Conservation (phyloP, 2,797 vertebrate species). For the Sylvia borin region DNA sequence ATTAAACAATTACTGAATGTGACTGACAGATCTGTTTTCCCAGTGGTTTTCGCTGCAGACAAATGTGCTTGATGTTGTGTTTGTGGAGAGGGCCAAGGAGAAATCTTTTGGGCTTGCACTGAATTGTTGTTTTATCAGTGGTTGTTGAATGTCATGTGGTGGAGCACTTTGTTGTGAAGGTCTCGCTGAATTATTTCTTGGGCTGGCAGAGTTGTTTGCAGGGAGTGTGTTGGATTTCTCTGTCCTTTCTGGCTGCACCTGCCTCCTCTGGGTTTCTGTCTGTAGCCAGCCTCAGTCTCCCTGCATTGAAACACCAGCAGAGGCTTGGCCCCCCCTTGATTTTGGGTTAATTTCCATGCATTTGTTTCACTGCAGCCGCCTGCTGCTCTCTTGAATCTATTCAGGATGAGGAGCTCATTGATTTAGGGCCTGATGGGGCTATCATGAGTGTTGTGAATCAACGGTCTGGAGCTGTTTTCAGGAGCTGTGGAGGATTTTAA, state of each 20-base stretch:
- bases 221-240: not conserved
- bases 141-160: not conserved
- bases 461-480: not conserved
- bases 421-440: not conserved
- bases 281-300: not conserved
- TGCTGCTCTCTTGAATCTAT: not conserved
- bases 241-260: not conserved
- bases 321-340: not conserved
- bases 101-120: not conserved
- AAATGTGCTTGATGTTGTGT: not conserved
- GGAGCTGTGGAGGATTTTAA: not conserved
- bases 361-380: not conserved
- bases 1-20: not conserved
- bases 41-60: not conserved
- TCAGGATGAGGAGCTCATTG: not conserved
- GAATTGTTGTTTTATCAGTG: not conserved
- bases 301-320: not conserved
- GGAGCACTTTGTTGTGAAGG: not conserved
- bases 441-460: not conserved
- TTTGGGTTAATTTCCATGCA: not conserved
- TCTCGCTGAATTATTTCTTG: not conserved
- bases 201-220: not conserved
- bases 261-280: not conserved
- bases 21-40: not conserved
- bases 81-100: not conserved